Percentiles rank a stretch among this genome's conserved stretches.
Evolutionary conservation across 2,888 invertebrate genomes (phyloP).

Genomic region (Drymonia ruficornis): DNA sequence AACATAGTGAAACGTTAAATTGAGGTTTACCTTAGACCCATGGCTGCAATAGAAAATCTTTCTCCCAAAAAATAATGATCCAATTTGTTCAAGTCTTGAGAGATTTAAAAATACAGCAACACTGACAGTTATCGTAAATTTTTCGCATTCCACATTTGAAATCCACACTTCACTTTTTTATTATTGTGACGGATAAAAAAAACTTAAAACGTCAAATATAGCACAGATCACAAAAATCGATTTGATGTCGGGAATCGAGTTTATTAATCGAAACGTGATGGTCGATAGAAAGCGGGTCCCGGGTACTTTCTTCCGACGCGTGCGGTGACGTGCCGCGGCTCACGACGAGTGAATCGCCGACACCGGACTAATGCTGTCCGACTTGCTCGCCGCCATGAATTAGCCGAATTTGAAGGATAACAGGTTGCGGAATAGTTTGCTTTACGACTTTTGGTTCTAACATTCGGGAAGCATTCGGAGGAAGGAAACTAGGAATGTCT

Average conservation of each 20-base stretch:
- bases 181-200: slow-evolving; percentile 11
- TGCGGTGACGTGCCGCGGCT: slow-evolving; percentile 67
- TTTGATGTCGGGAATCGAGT: slow-evolving; percentile 33
- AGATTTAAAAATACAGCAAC: slow-evolving; percentile 8
- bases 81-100: slow-evolving; percentile 9
- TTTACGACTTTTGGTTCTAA: too few species aligned
- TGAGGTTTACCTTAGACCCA: slow-evolving; percentile 68
- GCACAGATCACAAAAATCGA: slow-evolving; percentile 20
- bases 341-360: slow-evolving; percentile 62
- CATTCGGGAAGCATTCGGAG: too few species aligned
- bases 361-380: slow-evolving; percentile 45
- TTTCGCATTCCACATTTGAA: slow-evolving; percentile 30
- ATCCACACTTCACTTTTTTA: slow-evolving; percentile 47
- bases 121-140: slow-evolving; percentile 16
- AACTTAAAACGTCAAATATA: not conserved
- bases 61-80: slow-evolving; percentile 35
- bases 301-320: slow-evolving; percentile 70
- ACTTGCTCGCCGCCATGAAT: slow-evolving; percentile 45
- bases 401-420: slow-evolving; percentile 19
- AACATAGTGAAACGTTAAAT: slow-evolving; percentile 12
- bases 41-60: slow-evolving; percentile 45
- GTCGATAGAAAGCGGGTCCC: slow-evolving; percentile 73
- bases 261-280: slow-evolving; percentile 49
- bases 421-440: not conserved
- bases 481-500: too few species aligned